These are phyloP conservation scores for Agriopis aurantiaria DNA, from an alignment of 2,888 invertebrate species.

Conservation along the genomic window DNA sequence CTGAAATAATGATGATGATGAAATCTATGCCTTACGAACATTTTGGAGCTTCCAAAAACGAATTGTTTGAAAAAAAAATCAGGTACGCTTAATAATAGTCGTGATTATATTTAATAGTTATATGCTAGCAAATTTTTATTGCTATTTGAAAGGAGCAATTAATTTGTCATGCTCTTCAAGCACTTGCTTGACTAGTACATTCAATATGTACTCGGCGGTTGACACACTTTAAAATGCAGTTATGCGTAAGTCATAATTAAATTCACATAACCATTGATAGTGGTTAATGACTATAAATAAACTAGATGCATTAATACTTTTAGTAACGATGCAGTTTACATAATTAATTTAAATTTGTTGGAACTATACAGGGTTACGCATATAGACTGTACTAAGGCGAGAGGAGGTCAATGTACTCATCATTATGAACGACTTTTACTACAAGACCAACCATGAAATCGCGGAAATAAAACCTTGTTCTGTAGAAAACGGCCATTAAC, in stretches of 20 bases:
- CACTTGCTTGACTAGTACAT: slow-evolving; percentile 1
- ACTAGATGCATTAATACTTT: not conserved
- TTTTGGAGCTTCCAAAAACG: too few relatives aligned
- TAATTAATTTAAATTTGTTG: not conserved
- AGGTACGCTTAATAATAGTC: not conserved
- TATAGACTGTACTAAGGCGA: too few relatives aligned
- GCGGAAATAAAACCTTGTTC: too few relatives aligned
- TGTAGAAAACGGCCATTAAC: too few relatives aligned
- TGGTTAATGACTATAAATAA: not conserved
- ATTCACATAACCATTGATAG: slow-evolving; percentile 1
- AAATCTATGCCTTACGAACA: too few relatives aligned
- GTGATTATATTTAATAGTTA: slow-evolving; percentile 3
- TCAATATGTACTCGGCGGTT: not conserved
- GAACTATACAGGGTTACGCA: not conserved
- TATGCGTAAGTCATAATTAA: slow-evolving; percentile 2
- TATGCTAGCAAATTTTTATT: not conserved
- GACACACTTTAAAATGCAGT: slow-evolving; percentile 16
- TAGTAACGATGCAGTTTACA: not conserved
- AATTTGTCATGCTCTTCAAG: not conserved
- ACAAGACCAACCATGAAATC: too few relatives aligned
- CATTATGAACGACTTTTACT: too few relatives aligned
- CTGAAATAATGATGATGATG: too few relatives aligned
- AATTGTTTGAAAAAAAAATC: too few relatives aligned
- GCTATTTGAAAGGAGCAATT: not conserved
- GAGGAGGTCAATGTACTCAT: too few relatives aligned